A percentile compares a stretch with the other conserved stretches of the same genome.
Conservation (phyloP, 2,888 invertebrate species). For the Papilio protenor region DNA sequence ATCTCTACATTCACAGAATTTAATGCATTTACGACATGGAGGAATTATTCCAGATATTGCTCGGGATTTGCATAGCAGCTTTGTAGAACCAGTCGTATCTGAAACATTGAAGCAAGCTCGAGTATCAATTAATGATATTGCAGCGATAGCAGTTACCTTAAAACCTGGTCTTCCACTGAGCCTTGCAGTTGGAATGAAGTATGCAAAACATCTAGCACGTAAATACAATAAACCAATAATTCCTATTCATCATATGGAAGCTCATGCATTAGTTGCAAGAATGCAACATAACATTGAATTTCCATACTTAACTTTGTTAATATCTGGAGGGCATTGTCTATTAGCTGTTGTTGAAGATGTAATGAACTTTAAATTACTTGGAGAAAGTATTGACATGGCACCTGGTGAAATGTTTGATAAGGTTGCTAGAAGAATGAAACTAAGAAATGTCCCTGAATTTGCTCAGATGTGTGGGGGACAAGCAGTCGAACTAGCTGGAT, state of each 20-base stretch:
- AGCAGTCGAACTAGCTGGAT: conserved; percentile 93
- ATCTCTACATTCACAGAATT: conserved; percentile 91
- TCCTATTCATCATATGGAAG: conserved; percentile 99
- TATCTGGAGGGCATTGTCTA: conserved; percentile 97
- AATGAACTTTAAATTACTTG: conserved; percentile 91
- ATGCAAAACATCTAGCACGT: conserved; percentile 91
- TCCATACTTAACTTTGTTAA: conserved; percentile 94
- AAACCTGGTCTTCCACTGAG: conserved; percentile 93
- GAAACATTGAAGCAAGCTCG: conserved; percentile 87
- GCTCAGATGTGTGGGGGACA: conserved; percentile 91
- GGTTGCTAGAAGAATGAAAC: conserved; percentile 92
- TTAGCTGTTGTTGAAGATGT: conserved; percentile 90
- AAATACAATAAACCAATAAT: conserved; percentile 92
- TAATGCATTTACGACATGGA: conserved; percentile 89
- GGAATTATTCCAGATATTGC: conserved; percentile 97
- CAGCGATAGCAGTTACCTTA: conserved; percentile 95
- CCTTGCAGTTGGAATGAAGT: conserved; percentile 90
- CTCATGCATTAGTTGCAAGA: conserved; percentile 96
- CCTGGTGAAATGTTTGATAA: conserved; percentile 98
- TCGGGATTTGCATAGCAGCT: conserved; percentile 90
- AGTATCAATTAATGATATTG: conserved; percentile 87
- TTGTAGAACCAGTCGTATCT: conserved; percentile 90
- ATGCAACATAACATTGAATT: conserved; percentile 89
- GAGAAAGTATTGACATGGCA: conserved; percentile 91
- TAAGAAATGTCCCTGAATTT: conserved; percentile 91